Evolutionary conservation across 2,797 vertebrate genomes (phyloP), one percentile per base, ranked within the genome.

Genomic region (Coracias cyanogaster): DNA sequence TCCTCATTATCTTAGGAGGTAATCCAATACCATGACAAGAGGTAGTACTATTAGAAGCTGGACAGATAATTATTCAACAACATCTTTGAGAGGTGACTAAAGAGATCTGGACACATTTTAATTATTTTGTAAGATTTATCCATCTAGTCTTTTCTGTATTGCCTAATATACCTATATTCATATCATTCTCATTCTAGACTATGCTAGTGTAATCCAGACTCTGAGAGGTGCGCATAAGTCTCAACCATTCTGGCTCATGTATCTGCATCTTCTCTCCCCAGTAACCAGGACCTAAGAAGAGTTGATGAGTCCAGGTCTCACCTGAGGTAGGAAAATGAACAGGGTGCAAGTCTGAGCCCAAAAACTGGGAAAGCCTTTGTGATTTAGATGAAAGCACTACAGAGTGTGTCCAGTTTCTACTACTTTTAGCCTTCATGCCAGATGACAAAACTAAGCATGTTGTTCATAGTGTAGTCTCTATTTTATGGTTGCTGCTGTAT

Each of bases 401-500:
- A 70, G 16, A 46, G 2, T 41, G 37, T 29, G 24, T 89, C 20
- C 4, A 24, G 22, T 69, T 86, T 49, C 16, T 7, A 9, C 6
- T 46, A 41, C 10, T 48, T 72, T 54, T 86, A 64, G 12, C 49
- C 13, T 48, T 89, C n/a, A 25, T n/a, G 49, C 9, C 17, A 43
- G 57, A 43, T 18, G 29, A 67, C n/a, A 89, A 92, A 83, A n/a
- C 2, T 3, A 13, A 41, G 2, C 0, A 6, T 29, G 87, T 67
- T 49, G 18, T 64, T 74, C 19, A 31, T 39, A 15, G 4, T 26
- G 86, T 57, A 26, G 8, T 41, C 15, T 82, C 15, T 49, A 0
- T 57, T 79, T 82, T 29, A 6, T 41, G 5, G 16, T n/a, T 10
- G 17, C 8, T 33, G 9, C 1, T 1, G 0, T 16, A 31, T 72